Conservation (phyloP, 2,888 invertebrate genomes). For the Glyphotaelius pellucidus region DNA sequence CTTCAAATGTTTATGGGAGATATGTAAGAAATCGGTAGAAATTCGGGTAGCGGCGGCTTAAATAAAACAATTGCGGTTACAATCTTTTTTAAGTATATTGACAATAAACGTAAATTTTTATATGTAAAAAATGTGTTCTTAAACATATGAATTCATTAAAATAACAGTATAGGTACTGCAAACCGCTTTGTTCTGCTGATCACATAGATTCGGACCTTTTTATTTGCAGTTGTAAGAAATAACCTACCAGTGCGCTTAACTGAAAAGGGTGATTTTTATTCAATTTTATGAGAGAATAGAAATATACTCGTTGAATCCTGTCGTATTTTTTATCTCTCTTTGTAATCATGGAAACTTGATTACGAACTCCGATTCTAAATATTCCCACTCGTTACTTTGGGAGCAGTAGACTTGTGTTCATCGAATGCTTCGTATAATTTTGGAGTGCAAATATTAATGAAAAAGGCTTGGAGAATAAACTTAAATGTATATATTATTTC, state of each 20-base stretch:
- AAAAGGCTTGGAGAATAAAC: background rate
- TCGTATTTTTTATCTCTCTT: background rate
- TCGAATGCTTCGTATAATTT: background rate
- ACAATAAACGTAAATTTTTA: too few relatives aligned
- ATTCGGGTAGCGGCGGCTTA: too few relatives aligned
- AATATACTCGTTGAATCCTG: background rate
- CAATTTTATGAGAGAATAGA: constrained; percentile 2
- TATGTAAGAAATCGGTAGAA: too few relatives aligned
- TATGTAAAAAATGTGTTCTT: too few relatives aligned
- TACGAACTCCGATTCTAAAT: background rate
- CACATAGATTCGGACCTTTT: background rate
- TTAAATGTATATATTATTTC: background rate
- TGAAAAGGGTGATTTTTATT: background rate
- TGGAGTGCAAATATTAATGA: background rate
- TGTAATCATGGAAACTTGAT: background rate
- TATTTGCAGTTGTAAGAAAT: background rate
- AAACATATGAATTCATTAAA: too few relatives aligned
- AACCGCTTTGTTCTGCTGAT: background rate
- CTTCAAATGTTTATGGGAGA: too few relatives aligned
- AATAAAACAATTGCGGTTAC: too few relatives aligned
- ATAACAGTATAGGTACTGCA: background rate
- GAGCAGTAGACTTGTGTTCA: background rate
- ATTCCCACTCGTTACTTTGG: background rate
- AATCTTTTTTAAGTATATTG: too few relatives aligned
- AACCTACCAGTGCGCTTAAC: background rate